Conservation (phyloP, 1,140 invertebrate species). For the Thalassaphorura encarpata region DNA sequence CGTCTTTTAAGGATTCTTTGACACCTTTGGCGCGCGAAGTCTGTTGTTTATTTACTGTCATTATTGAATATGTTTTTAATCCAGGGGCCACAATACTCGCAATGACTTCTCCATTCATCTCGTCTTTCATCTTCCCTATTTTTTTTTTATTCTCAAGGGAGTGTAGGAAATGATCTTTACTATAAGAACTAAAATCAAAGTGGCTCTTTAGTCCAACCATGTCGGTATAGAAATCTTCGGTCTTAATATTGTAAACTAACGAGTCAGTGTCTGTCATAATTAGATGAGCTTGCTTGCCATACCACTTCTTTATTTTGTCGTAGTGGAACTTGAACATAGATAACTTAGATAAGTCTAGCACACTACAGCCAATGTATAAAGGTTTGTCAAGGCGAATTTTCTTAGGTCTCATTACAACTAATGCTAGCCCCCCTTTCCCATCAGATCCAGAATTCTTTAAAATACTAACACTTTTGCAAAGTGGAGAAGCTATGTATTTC, state of each 20-base stretch:
- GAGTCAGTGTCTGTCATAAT: conserved; percentile 16
- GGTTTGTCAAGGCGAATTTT: conserved; percentile 4
- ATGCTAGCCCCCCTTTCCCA: no score
- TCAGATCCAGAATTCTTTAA: no score
- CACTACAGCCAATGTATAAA: conserved; percentile 6
- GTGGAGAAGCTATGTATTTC: no score
- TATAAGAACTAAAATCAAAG: conserved; percentile 16
- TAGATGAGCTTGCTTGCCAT: conserved; percentile 1
- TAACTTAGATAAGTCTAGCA: conserved; percentile 6
- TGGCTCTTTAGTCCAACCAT: not conserved
- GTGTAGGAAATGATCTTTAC: conserved; percentile 5
- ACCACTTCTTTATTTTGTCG: conserved; percentile 9
- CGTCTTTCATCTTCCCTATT: conserved; percentile 44
- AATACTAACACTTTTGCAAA: no score
- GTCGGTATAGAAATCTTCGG: conserved; percentile 9
- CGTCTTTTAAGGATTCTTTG: not conserved
- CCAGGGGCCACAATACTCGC: conserved; percentile 38
- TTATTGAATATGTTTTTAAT: conserved; percentile 40
- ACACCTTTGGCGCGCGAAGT: conserved; percentile 9
- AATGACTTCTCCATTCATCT: conserved; percentile 38
- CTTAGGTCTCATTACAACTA: conserved; percentile 4
- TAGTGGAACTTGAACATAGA: conserved; percentile 6
- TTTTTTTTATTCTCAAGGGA: conserved; percentile 41
- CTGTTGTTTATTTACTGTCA: conserved; percentile 18
- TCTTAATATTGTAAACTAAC: conserved; percentile 11